Evolutionary conservation across 2,113 vertebrate genomes (phyloP), one percentile per base, ranked within the genome.

Genomic region (Laticauda colubrina): DNA sequence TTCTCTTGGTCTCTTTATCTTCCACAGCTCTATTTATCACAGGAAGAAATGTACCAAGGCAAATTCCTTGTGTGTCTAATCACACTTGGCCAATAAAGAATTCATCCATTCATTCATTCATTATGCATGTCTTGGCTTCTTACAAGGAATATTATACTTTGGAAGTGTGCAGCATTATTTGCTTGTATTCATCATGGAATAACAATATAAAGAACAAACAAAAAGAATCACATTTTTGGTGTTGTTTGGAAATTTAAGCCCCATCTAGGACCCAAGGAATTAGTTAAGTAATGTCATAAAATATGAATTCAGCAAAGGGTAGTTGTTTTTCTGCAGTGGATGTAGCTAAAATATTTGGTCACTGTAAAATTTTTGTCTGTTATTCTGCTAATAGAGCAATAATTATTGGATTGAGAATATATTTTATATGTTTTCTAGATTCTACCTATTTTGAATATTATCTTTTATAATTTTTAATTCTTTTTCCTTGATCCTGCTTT

Each of bases 61-160:
- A 51, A 51, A 51, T 51, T 51, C 48, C 48, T 9, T 51, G 48
- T 51, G 48, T 51, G 48, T 9, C 48, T 9, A 51, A 51, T 51
- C 48, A 9, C 48, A 51, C 48, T 51, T 51, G 48, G 48, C 48
- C 48, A 9, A 51, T 51, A 51, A 51, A 51, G 48, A 51, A 51
- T 51, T 51, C 8, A 45, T 45, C 5, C 45, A 51, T 51, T 51
- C 8, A 51, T 51, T 51, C 48, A 51, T 51, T 51, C 1, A 51
- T 51, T 51, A 51, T 51, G 81, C 87, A 94, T 94, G 93, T 69
- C 94, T 96, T 94, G 91, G 14, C 18, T 87, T 92, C 48, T 94
- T 96, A 88, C 75, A 93, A 93, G 95, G 95, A 91, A 95, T 86
- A 94, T 69, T 69, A n/a, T 69, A 92, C 93, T 94, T 29, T 96